These are phyloP conservation scores for Morpho helenor DNA, from an alignment of 2,888 invertebrate genomes.

Conservation along the genomic window DNA sequence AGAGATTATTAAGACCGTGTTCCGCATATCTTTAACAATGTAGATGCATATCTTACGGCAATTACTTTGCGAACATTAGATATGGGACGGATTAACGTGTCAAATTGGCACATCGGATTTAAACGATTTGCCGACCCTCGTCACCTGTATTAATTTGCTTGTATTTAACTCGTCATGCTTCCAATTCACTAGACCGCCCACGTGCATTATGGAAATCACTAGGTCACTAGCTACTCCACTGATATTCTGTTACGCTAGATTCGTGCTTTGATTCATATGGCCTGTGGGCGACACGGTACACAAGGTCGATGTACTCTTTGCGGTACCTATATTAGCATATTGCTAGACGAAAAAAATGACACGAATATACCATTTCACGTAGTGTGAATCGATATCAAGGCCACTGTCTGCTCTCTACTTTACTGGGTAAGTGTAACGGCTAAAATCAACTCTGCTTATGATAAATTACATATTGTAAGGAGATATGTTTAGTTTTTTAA, in stretches of 20 bases:
- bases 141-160: slow-evolving; percentile 36
- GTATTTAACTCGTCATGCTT: slow-evolving; percentile 25
- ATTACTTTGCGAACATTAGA: slow-evolving; percentile 16
- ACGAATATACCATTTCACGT: slow-evolving; percentile 53
- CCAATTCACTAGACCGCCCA: slow-evolving; percentile 43
- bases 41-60: slow-evolving; percentile 11
- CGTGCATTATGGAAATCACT: slow-evolving; percentile 69
- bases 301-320: slow-evolving; percentile 77
- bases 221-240: slow-evolving; percentile 65
- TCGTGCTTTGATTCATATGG: slow-evolving; percentile 57
- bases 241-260: slow-evolving; percentile 49
- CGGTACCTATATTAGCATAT: slow-evolving; percentile 74
- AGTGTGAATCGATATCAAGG: slow-evolving; percentile 74
- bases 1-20: too few relatives aligned
- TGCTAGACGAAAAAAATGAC: slow-evolving; percentile 72
- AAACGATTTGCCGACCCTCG: slow-evolving; percentile 36
- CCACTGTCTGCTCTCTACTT: slow-evolving; percentile 66
- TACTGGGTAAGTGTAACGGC: slow-evolving; percentile 77
- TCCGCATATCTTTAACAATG: slow-evolving; percentile 1
- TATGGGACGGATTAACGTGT: slow-evolving; percentile 21
- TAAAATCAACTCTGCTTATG: slow-evolving; percentile 65
- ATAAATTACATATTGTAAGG: slow-evolving; percentile 74
- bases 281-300: slow-evolving; percentile 55
- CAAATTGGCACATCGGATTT: slow-evolving; percentile 22
- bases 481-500: slow-evolving; percentile 71